Percentiles rank a stretch among this genome's conserved stretches.
Conservation (phyloP, 2,113 vertebrate species). For the Galbula dea region DNA sequence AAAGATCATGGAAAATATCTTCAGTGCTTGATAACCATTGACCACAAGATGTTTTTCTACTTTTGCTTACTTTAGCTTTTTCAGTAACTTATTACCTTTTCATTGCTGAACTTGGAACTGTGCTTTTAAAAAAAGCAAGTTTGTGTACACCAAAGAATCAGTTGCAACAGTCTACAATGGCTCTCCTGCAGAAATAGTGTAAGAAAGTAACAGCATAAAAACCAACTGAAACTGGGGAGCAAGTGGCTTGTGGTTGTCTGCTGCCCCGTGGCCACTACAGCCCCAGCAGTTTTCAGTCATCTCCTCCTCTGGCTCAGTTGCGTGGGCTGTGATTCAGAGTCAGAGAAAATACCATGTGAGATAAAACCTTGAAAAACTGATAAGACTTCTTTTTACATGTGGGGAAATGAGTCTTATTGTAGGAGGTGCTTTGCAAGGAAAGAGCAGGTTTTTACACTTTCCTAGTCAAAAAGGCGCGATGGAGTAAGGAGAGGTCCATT, state of each 20-base stretch:
- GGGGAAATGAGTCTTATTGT: fast-evolving
- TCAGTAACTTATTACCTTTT: background rate
- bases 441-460: background rate
- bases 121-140: background rate
- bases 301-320: background rate
- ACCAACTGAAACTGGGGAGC: slow-evolving; percentile 20
- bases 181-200: background rate
- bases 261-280: background rate
- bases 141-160: background rate
- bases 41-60: background rate
- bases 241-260: background rate
- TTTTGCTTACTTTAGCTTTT: background rate
- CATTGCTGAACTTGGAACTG: background rate
- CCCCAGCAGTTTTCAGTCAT: background rate
- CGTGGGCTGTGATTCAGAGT: background rate
- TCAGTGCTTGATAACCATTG: slow-evolving; percentile 8
- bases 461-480: background rate
- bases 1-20: slow-evolving; percentile 3
- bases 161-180: background rate
- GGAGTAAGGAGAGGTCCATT: background rate
- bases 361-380: background rate
- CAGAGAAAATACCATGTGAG: background rate
- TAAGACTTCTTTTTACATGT: fast-evolving
- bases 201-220: background rate
- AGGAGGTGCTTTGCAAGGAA: background rate